phyloP scores from a whole-genome alignment of 2,113 vertebrate genomes.

The Callospermophilus lateralis region DNA sequence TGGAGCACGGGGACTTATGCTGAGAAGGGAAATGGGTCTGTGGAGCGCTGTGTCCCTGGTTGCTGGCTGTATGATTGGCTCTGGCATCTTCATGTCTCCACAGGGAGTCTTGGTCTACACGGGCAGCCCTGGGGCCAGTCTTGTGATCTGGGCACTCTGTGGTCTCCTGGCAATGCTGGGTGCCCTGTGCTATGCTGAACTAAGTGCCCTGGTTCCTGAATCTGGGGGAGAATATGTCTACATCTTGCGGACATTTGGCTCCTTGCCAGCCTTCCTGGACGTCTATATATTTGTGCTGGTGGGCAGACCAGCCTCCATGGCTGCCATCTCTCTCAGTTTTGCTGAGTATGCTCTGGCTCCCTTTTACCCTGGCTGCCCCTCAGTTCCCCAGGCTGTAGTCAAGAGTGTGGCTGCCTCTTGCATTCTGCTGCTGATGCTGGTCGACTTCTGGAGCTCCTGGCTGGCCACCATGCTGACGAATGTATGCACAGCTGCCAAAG shows the following conservation, averaged over 20 bases:
- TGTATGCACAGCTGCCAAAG: conserved; percentile 89
- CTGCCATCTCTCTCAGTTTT: conserved; percentile 90
- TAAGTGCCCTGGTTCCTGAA: conserved; percentile 91
- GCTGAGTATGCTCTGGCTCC: conserved; percentile 88
- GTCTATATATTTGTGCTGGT: conserved; percentile 88
- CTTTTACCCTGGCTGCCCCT: conserved; percentile 88
- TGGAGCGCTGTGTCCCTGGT: conserved; percentile 88
- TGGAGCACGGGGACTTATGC: conserved; percentile 68
- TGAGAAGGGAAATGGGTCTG: conserved; percentile 85
- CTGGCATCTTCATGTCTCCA: conserved; percentile 90
- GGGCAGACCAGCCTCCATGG: conserved; percentile 86
- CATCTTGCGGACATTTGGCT: conserved; percentile 90
- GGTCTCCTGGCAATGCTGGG: conserved; percentile 88
- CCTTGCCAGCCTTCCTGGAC: conserved; percentile 90
- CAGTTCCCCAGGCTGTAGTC: conserved; percentile 83
- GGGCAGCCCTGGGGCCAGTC: conserved; percentile 91
- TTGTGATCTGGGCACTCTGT: conserved; percentile 90
- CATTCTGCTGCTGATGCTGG: conserved; percentile 86
- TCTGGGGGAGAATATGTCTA: conserved; percentile 94
- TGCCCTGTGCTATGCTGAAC: conserved; percentile 90
- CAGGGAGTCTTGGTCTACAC: conserved; percentile 88
- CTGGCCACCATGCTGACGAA: conserved; percentile 88
- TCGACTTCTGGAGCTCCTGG: conserved; percentile 89
- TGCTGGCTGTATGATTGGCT: conserved; percentile 92
- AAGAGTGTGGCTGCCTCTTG: conserved; percentile 84